Percentiles rank a stretch among this genome's conserved stretches.
Conservation (phyloP, 2,797 vertebrate genomes). For the Limnodromus scolopaceus region DNA sequence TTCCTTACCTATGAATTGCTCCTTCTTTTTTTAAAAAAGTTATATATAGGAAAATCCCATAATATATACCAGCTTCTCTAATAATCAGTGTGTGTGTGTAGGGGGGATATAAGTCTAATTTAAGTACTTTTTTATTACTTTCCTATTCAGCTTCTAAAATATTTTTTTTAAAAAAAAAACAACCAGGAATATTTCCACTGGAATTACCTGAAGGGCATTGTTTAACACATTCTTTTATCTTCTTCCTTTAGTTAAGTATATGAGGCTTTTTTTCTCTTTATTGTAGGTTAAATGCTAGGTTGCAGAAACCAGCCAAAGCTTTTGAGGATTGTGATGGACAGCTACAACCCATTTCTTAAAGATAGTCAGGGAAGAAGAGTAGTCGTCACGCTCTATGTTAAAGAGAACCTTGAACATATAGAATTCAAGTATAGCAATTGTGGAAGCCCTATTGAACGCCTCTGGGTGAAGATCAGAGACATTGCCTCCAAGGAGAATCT, state of each 20-base stretch:
- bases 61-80: not conserved
- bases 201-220: not conserved
- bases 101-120: not conserved
- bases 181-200: not conserved
- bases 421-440: not conserved
- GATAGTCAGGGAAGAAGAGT: not conserved
- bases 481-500: not conserved
- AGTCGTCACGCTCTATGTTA: not conserved
- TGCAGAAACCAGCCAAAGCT: not conserved
- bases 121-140: not conserved
- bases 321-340: not conserved
- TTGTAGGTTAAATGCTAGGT: not conserved
- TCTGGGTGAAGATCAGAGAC: not conserved
- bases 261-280: accelerated
- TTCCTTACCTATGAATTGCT: not conserved
- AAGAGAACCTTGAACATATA: not conserved
- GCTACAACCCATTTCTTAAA: not conserved
- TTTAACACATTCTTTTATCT: not conserved
- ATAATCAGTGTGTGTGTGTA: accelerated
- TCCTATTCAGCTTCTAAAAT: not conserved
- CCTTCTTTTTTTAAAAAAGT: not conserved
- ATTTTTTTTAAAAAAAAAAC: not conserved
- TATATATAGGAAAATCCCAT: not conserved
- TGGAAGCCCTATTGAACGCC: not conserved
- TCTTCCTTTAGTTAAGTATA: not conserved